Evolutionary conservation across 1,140 invertebrate genomes (phyloP).

Genomic region (Megalonaias nervosa): DNA sequence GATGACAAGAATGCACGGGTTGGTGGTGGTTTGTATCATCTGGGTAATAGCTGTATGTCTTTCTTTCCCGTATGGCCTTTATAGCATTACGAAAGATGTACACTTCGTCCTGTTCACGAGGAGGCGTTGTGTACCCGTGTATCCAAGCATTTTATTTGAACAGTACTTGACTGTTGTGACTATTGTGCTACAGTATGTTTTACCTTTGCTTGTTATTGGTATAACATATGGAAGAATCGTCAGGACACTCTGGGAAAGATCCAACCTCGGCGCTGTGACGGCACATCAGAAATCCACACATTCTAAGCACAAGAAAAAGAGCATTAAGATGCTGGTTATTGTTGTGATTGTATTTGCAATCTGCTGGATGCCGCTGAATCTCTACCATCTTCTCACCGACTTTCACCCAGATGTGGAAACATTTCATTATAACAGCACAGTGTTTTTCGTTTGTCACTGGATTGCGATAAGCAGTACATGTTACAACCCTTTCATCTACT

Average conservation of each 20-base stretch:
- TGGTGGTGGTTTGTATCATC: constrained; percentile 69
- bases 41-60: constrained; percentile 72
- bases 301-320: constrained; percentile 65
- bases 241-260: constrained; percentile 59
- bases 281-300: constrained; percentile 59
- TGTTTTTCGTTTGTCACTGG: constrained; percentile 74
- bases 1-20: constrained; percentile 66
- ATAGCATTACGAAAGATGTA: constrained; percentile 56
- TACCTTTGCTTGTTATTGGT: constrained; percentile 72
- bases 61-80: constrained; percentile 74
- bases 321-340: constrained; percentile 71
- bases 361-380: constrained; percentile 75
- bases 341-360: constrained; percentile 73
- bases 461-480: constrained; percentile 75
- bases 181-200: constrained; percentile 74
- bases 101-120: constrained; percentile 32
- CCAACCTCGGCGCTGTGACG: constrained; percentile 60
- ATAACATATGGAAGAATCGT: constrained; percentile 70
- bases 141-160: constrained; percentile 60
- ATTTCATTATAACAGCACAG: constrained; percentile 59
- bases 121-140: constrained; percentile 68
- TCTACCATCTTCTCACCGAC: constrained; percentile 74
- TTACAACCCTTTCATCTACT: constrained; percentile 76
- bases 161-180: constrained; percentile 70
- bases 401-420: constrained; percentile 68